Base-by-base conservation (phyloP, 2,797 vertebrate species). In the Thunnus albacares region DNA sequence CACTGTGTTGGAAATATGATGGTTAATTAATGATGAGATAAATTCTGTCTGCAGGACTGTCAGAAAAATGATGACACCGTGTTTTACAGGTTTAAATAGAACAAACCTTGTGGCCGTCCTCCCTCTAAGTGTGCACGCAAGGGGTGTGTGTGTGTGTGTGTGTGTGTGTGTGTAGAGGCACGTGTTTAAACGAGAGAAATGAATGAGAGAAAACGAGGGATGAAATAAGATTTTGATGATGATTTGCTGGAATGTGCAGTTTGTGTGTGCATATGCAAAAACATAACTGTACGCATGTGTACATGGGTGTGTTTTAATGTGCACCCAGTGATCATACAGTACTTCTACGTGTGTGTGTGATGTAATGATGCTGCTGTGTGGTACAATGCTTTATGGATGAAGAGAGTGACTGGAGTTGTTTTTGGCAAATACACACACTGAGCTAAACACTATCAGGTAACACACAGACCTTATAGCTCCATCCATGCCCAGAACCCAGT, bases 21-120 rank as follows among this genome's bases (percentile, higher is more conserved):
- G 96, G 96, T 98, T 99, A 99, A 98, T 98, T 99, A 98, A 98
- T 98, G 97, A 99, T 97, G 97, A 98, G 97, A 98, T 98, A 97
- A 97, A 98, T 97, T 97, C 96, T 94, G 83, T 99, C 97, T 98
- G 97, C 96, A 97, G 97, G 96, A 97, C 97, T 97, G 97, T 97
- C 96, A 97, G 96, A 96, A 98, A 95, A 98, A 98, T 97, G 97
- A 98, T 98, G 97, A 98, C 97, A 96, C 96, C 91, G 96, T 97
- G 96, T 97, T 97, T 97, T 97, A 97, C 96, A 90, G 97, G 97
- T 98, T 98, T 97, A 97, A 97, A 97, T 95, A 97, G 91, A 94
- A 92, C 90, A 90, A 91, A 95, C 92, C 93, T 92, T 87, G 92
- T 94, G 93, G 92, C 90, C 71, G 88, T 92, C 87, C 89, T 93